Evolutionary conservation across 2,888 invertebrate species (phyloP).

Genomic region (Endotricha flammealis): DNA sequence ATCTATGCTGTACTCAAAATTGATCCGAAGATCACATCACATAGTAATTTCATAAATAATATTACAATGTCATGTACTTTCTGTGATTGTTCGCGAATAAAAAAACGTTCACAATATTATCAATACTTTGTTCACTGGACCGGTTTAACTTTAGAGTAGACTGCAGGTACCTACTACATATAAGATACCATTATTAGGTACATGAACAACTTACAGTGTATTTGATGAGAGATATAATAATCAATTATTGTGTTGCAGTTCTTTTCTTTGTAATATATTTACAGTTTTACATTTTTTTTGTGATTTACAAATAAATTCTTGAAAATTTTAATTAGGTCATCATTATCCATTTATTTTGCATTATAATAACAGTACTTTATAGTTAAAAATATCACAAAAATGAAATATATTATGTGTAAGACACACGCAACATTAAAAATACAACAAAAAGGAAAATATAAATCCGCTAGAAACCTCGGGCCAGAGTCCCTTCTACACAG

Average conservation of each 20-base stretch:
- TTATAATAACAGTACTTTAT: conserved; percentile 79
- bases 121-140: conserved; percentile 78
- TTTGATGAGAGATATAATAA: conserved; percentile 71
- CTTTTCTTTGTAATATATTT: conserved; percentile 77
- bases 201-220: conserved; percentile 74
- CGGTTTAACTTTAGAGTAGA: conserved; percentile 71
- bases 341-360: conserved; percentile 68
- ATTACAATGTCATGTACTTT: conserved; percentile 80
- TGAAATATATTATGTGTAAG: conserved; percentile 80
- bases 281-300: conserved; percentile 79
- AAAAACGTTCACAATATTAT: conserved; percentile 78
- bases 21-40: conserved; percentile 85
- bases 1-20: conserved; percentile 87
- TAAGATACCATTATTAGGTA: conserved; percentile 69
- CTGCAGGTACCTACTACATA: conserved; percentile 67
- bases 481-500: conserved; percentile 77
- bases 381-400: conserved; percentile 80
- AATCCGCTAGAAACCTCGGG: conserved; percentile 78
- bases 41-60: conserved; percentile 82
- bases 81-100: conserved; percentile 76
- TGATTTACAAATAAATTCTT: conserved; percentile 79
- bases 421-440: conserved; percentile 79
- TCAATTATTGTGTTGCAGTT: conserved; percentile 77
- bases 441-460: conserved; percentile 77
- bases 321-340: conserved; percentile 79